phyloP scores from a whole-genome alignment of 2,888 invertebrate species.

The Herminia tarsipennalis region DNA sequence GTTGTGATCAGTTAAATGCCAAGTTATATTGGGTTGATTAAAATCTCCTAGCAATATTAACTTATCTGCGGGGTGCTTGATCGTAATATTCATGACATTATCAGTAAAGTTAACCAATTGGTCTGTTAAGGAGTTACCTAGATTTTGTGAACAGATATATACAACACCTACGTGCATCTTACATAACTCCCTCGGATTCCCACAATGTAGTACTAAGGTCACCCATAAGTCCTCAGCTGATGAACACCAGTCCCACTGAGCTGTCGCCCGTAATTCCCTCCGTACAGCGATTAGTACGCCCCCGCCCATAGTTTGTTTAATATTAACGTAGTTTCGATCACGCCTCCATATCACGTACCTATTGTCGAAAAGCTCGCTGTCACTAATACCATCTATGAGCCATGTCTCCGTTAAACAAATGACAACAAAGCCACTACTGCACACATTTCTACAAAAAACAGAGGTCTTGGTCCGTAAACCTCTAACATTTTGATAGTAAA shows the following conservation, averaged over 20 bases:
- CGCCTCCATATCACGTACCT: background rate
- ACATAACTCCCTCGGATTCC: too few species aligned
- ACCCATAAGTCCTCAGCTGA: background rate
- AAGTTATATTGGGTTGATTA: too few species aligned
- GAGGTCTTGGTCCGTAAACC: slow-evolving; percentile 1
- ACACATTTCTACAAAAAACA: slow-evolving; percentile 20
- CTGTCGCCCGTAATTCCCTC: background rate
- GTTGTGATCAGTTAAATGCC: too few species aligned
- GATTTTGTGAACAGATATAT: background rate
- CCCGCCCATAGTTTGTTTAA: background rate
- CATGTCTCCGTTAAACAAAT: background rate
- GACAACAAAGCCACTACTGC: background rate
- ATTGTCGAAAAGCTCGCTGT: background rate
- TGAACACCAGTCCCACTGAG: background rate
- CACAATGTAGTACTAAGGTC: too few species aligned
- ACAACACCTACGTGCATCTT: background rate
- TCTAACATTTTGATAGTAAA: too few species aligned
- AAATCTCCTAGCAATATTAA: too few species aligned
- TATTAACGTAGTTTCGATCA: background rate
- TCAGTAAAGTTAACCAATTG: background rate
- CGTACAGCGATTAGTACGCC: too few species aligned
- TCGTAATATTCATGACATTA: background rate
- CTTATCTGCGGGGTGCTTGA: too few species aligned
- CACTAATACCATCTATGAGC: background rate
- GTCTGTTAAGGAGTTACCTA: background rate